phyloP scores from a whole-genome alignment of 2,113 vertebrate genomes.

The Lynx canadensis region DNA sequence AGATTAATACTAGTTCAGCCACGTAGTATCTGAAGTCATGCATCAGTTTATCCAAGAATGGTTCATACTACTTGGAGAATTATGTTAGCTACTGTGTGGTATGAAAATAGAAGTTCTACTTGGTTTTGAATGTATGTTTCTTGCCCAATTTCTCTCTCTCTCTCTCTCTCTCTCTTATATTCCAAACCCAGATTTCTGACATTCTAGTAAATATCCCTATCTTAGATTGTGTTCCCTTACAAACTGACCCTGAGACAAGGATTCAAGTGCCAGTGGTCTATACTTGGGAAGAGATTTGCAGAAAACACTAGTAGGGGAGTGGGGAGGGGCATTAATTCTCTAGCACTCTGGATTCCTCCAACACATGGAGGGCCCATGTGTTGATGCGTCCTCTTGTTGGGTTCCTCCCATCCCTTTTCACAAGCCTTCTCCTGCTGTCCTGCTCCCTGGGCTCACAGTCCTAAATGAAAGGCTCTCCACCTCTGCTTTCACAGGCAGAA shows the following conservation, averaged over 20 bases:
- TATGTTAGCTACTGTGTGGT: background rate
- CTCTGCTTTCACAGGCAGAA: background rate
- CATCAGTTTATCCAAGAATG: background rate
- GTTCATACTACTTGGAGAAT: background rate
- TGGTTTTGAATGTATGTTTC: conserved; percentile 12
- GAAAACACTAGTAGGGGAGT: background rate
- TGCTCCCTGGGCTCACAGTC: background rate
- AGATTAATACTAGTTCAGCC: background rate
- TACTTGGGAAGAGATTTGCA: background rate
- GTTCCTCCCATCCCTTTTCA: background rate
- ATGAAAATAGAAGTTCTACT: background rate
- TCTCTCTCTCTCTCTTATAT: background rate
- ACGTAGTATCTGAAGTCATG: background rate
- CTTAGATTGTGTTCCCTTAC: background rate
- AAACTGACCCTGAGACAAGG: background rate
- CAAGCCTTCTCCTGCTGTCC: background rate
- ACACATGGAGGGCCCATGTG: background rate
- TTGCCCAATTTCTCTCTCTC: background rate
- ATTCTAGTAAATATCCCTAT: background rate
- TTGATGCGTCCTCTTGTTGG: background rate
- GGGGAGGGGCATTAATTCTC: background rate
- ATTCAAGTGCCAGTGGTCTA: background rate
- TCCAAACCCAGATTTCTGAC: background rate
- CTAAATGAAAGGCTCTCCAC: background rate
- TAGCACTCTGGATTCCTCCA: background rate